A percentile compares a stretch with the other conserved stretches of the same genome.
Evolutionary conservation across 2,888 invertebrate species (phyloP).

Genomic region (Diaphora mendica): DNA sequence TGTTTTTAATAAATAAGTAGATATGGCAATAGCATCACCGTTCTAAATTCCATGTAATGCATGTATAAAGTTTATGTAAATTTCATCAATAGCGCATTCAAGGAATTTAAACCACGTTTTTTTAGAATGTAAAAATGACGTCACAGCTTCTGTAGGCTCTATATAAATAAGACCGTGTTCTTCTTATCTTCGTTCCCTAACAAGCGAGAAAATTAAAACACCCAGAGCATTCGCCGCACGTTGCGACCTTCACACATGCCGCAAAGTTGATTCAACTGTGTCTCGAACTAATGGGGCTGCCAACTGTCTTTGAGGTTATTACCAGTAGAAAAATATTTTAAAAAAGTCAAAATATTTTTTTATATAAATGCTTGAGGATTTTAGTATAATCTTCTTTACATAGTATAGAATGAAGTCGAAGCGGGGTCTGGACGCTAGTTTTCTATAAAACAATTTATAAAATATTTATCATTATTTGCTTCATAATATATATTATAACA

Average conservation of each 20-base stretch:
- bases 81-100: too few species aligned
- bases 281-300: slow-evolving; percentile 23
- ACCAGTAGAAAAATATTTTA: too few species aligned
- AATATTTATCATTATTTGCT: neutral
- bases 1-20: neutral
- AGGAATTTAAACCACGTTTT: neutral
- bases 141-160: neutral
- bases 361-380: too few species aligned
- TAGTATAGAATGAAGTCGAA: too few species aligned
- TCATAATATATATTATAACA: too few species aligned
- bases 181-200: neutral
- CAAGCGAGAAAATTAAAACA: slow-evolving; percentile 1
- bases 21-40: neutral
- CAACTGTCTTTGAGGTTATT: neutral
- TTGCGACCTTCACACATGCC: slow-evolving; percentile 15
- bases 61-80: too few species aligned
- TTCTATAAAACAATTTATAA: neutral
- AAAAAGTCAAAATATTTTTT: neutral
- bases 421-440: too few species aligned
- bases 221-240: neutral
- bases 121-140: neutral
- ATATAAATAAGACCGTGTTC: neutral
- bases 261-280: slow-evolving; percentile 45
- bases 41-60: too few species aligned
- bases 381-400: too few species aligned